These are phyloP conservation scores for Troilus luridus DNA, from an alignment of 2,888 invertebrate genomes.

Conservation along the genomic window DNA sequence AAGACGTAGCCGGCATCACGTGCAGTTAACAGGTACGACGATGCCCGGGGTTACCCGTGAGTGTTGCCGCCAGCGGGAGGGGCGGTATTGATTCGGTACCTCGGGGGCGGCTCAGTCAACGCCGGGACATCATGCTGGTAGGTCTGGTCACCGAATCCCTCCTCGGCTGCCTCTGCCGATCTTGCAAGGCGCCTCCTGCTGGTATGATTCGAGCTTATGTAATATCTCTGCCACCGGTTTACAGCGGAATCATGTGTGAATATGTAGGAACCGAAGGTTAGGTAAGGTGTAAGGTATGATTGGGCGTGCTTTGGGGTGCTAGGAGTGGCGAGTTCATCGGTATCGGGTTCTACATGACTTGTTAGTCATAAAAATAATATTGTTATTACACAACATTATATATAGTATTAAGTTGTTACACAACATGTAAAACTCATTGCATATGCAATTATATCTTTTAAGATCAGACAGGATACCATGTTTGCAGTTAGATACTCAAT, in stretches of 20 bases:
- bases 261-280: background rate
- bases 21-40: slow-evolving; percentile 21
- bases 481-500: background rate
- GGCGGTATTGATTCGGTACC: slow-evolving; percentile 57
- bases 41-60: slow-evolving; percentile 27
- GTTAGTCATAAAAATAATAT: background rate
- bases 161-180: slow-evolving; percentile 94
- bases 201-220: background rate
- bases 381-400: background rate
- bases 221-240: slow-evolving; percentile 8
- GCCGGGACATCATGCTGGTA: slow-evolving; percentile 80
- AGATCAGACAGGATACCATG: background rate
- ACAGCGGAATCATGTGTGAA: background rate
- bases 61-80: slow-evolving; percentile 49
- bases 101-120: slow-evolving; percentile 58
- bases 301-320: background rate
- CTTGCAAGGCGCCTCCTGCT: slow-evolving; percentile 84
- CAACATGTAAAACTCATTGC: background rate
- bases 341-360: background rate
- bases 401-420: background rate
- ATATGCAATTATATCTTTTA: background rate
- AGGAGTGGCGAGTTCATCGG: background rate
- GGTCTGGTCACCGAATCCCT: slow-evolving; percentile 92
- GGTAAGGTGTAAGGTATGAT: background rate
- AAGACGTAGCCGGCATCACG: background rate